Conservation (phyloP, 1,140 invertebrate species). For the Drosophila malerkotliana region DNA sequence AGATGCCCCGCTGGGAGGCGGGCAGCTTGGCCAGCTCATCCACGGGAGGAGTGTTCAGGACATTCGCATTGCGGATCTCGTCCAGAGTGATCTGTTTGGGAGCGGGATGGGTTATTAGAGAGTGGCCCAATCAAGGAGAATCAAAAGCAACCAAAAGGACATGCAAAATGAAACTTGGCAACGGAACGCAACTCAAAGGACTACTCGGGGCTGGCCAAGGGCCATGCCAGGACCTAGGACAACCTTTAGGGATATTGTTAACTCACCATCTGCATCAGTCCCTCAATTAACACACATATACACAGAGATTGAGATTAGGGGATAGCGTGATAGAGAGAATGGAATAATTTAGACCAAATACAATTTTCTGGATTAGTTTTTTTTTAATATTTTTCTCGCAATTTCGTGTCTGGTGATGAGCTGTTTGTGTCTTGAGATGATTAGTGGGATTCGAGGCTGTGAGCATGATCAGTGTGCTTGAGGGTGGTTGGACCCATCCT, state of each 20-base stretch:
- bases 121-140: not conserved
- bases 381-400: slow-evolving; percentile 18
- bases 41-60: slow-evolving; percentile 80
- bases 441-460: slow-evolving; percentile 40
- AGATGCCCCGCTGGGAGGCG: slow-evolving; percentile 85
- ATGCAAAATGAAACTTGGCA: slow-evolving; percentile 36
- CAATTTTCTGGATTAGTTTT: slow-evolving; percentile 26
- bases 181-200: slow-evolving; percentile 27
- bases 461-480: slow-evolving; percentile 16
- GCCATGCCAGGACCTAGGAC: slow-evolving; percentile 13
- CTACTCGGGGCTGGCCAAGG: slow-evolving; percentile 7
- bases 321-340: slow-evolving; percentile 66
- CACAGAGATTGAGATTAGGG: slow-evolving; percentile 37
- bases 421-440: slow-evolving; percentile 30
- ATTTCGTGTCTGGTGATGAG: slow-evolving; percentile 44
- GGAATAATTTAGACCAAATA: slow-evolving; percentile 66
- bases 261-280: slow-evolving; percentile 73
- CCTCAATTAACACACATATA: slow-evolving; percentile 35
- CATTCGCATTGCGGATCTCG: slow-evolving; percentile 85
- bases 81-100: slow-evolving; percentile 85
- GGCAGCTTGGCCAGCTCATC: slow-evolving; percentile 78
- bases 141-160: slow-evolving; percentile 12
- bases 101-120: not conserved
- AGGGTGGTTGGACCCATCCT: too few species aligned
- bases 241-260: slow-evolving; percentile 12